A percentile compares a stretch with the other conserved stretches of the same genome.
Evolutionary conservation across 1,140 invertebrate species (phyloP).

Genomic region (Drosophila pandora): DNA sequence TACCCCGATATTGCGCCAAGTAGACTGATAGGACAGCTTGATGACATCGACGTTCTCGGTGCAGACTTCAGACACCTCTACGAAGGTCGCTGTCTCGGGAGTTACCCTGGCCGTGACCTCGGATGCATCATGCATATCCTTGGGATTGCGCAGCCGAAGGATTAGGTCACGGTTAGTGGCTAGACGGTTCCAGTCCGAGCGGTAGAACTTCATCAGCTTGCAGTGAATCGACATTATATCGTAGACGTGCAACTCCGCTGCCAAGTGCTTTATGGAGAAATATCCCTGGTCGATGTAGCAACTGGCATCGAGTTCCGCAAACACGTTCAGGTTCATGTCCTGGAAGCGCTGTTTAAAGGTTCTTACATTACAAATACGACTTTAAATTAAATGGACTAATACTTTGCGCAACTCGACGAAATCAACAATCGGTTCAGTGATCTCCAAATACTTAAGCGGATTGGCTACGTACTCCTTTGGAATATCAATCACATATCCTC

Average conservation of each 20-base stretch:
- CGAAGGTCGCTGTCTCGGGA: slow-evolving; percentile 63
- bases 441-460: slow-evolving; percentile 55
- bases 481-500: slow-evolving; percentile 62
- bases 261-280: slow-evolving; percentile 70
- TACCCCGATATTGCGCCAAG: slow-evolving; percentile 72
- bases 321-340: slow-evolving; percentile 71
- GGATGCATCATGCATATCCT: slow-evolving; percentile 34
- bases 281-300: slow-evolving; percentile 78
- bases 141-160: slow-evolving; percentile 52
- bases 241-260: slow-evolving; percentile 68
- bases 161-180: slow-evolving; percentile 60
- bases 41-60: slow-evolving; percentile 59
- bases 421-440: slow-evolving; percentile 60
- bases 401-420: slow-evolving; percentile 65
- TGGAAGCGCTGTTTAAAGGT: slow-evolving; percentile 43
- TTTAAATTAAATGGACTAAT: neutral
- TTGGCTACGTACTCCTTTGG: slow-evolving; percentile 40
- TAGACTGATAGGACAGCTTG: slow-evolving; percentile 50
- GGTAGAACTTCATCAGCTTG: slow-evolving; percentile 56
- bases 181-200: slow-evolving; percentile 72
- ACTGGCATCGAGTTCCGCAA: slow-evolving; percentile 66
- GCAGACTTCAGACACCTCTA: slow-evolving; percentile 65
- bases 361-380: neutral
- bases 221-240: slow-evolving; percentile 62
- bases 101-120: slow-evolving; percentile 53